phyloP scores from a whole-genome alignment of 1,140 invertebrate species.

The Copidosoma floridanum region DNA sequence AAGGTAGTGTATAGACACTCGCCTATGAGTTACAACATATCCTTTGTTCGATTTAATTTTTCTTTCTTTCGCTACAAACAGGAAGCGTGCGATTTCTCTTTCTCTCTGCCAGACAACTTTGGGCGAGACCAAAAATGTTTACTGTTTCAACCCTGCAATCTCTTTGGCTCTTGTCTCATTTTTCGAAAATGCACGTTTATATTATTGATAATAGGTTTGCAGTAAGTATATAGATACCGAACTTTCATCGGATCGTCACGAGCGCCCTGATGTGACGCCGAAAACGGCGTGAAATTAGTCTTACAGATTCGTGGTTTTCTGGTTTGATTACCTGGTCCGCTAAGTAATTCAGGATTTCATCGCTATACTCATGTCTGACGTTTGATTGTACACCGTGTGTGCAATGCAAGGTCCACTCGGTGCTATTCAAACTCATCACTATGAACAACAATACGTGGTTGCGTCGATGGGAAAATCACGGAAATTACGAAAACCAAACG shows the following conservation, averaged over 20 bases:
- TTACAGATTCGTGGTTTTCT: slow-evolving; percentile 7
- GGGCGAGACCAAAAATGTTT: slow-evolving; percentile 1
- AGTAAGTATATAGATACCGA: not conserved
- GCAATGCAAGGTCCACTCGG: too few relatives aligned
- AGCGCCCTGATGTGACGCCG: too few relatives aligned
- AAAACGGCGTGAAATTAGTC: too few relatives aligned
- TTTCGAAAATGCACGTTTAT: not conserved
- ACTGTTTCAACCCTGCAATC: too few relatives aligned
- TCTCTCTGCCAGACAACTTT: slow-evolving; percentile 3
- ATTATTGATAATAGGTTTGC: not conserved
- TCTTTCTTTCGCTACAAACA: slow-evolving; percentile 13
- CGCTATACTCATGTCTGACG: not conserved
- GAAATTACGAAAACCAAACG: too few relatives aligned
- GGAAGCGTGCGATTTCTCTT: slow-evolving; percentile 23
- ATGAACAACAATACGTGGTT: too few relatives aligned
- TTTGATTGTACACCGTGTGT: too few relatives aligned
- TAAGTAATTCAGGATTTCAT: slow-evolving; percentile 10
- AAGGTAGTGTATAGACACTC: too few relatives aligned
- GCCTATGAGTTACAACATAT: slow-evolving; percentile 13
- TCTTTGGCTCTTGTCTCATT: slow-evolving; percentile 8
- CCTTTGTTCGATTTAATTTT: slow-evolving; percentile 13
- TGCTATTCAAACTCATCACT: too few relatives aligned
- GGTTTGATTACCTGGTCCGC: slow-evolving; percentile 17
- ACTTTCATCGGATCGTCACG: not conserved
- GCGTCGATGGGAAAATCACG: too few relatives aligned